Evolutionary conservation across 2,113 vertebrate species (phyloP), one percentile per base, ranked within the genome.

Genomic region (Nematolebias whitei): DNA sequence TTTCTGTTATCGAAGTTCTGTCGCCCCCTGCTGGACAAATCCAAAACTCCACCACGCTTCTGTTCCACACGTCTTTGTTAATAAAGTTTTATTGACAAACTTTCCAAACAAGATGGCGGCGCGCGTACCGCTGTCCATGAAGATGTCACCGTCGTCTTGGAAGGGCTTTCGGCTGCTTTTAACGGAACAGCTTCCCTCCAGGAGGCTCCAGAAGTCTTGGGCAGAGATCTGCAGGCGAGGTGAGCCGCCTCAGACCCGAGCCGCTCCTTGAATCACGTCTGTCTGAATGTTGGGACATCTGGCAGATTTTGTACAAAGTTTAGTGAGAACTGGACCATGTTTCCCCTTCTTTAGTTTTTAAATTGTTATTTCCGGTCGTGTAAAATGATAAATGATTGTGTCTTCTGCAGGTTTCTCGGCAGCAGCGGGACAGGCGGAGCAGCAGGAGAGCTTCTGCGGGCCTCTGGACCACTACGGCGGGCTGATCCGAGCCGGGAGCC

Each of bases 101-200:
- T 63, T 78, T 79, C 53, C 75, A 91, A 64, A 29, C 82, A 91
- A 90, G 74, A 93, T 93, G 93, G 91, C 90, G 76, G 87, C 68
- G 62, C 74, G 75, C 57, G 23, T 80, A 52, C 88, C 87, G 80
- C 79, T 84, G 59, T 74, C 45, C 45, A 1, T 77, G 40, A 83
- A 72, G 68, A 87, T 88, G 90, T 88, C 87, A 85, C 88, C 89
- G 86, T 88, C 89, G 87, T 72, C 65, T 35, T 68, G 68, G 1
- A 24, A 65, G 41, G 76, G 76, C 11, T 61, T 85, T 35, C 71
- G 68, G 22, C 53, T 15, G 52, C 24, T 89, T 44, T 65, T 86
- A 0, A 76, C 57, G 2, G 52, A 74, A 12, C 70, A 68, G 1
- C 32, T 68, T 24, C 70, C 32, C 0, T 39, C 67, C 5, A 56